phyloP scores from a whole-genome alignment of 2,888 invertebrate genomes.

The Hypercompe scribonia region DNA sequence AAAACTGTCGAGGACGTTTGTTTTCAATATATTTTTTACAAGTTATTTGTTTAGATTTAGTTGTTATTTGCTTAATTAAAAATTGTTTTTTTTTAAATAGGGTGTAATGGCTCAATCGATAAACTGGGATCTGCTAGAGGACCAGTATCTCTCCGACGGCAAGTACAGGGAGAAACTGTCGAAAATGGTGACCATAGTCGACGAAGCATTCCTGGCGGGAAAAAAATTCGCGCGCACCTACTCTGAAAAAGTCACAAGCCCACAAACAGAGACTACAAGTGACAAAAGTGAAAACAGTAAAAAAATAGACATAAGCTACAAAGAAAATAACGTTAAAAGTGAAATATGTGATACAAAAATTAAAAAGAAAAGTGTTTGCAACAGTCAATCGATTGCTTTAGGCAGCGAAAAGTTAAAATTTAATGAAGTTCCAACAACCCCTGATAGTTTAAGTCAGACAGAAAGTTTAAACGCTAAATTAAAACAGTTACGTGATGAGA shows the following conservation, averaged over 20 bases:
- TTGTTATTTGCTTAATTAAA: not conserved
- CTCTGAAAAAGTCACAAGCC: slow-evolving; percentile 58
- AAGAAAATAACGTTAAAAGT: slow-evolving; percentile 37
- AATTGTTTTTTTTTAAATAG: slow-evolving; percentile 74
- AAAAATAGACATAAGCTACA: slow-evolving; percentile 21
- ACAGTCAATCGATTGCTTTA: slow-evolving; percentile 47
- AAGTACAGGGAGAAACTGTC: slow-evolving; percentile 93
- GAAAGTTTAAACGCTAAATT: slow-evolving; percentile 66
- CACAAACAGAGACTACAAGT: slow-evolving; percentile 9
- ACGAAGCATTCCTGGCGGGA: slow-evolving; percentile 91
- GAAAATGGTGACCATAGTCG: slow-evolving; percentile 94
- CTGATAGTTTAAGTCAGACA: slow-evolving; percentile 52
- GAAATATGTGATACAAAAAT: slow-evolving; percentile 70
- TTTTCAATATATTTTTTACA: not conserved
- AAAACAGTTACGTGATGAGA: slow-evolving; percentile 67
- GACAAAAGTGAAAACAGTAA: slow-evolving; percentile 6
- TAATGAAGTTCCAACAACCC: slow-evolving; percentile 57
- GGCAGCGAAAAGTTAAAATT: slow-evolving; percentile 59
- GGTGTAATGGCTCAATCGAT: slow-evolving; percentile 98
- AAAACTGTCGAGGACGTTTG: too few relatives aligned
- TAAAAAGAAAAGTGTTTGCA: slow-evolving; percentile 57
- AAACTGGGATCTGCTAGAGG: slow-evolving; percentile 96
- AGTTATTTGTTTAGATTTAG: not conserved
- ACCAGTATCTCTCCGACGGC: slow-evolving; percentile 94
- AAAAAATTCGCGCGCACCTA: slow-evolving; percentile 91